Evolutionary conservation across 2,888 invertebrate species (phyloP).

Genomic region (Trichopria drosophilae): DNA sequence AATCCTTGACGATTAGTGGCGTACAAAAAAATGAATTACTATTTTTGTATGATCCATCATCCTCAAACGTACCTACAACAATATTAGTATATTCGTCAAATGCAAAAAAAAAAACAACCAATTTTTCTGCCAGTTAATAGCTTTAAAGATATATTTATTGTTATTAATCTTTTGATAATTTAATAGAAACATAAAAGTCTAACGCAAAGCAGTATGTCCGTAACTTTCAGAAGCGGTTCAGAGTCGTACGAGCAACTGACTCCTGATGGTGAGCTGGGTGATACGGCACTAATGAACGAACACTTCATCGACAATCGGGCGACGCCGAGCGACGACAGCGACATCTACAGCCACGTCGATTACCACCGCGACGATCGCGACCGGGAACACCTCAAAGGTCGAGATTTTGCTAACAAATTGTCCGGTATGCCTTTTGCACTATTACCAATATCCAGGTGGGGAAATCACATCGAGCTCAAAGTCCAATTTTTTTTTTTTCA

Average conservation of each 20-base stretch:
- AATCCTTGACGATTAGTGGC: too few relatives aligned
- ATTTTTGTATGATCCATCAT: too few relatives aligned
- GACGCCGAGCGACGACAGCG: constrained; percentile 69
- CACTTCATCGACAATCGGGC: constrained; percentile 55
- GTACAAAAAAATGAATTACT: too few relatives aligned
- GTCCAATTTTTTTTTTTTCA: too few relatives aligned
- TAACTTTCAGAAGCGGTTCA: constrained; percentile 60
- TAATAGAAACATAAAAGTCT: constrained; percentile 45
- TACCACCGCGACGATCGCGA: constrained; percentile 65
- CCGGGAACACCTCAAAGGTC: constrained; percentile 47
- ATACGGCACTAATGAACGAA: constrained; percentile 51
- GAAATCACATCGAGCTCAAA: too few relatives aligned
- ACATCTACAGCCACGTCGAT: constrained; percentile 68
- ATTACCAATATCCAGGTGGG: too few relatives aligned
- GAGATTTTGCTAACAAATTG: constrained; percentile 52
- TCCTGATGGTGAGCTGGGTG: constrained; percentile 58
- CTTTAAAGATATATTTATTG: constrained; percentile 1
- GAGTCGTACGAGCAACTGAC: constrained; percentile 66
- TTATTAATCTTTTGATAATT: constrained; percentile 3
- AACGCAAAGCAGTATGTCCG: constrained; percentile 58
- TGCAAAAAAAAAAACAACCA: too few relatives aligned
- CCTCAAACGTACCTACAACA: too few relatives aligned
- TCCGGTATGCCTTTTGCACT: constrained; percentile 44
- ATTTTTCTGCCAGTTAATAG: too few relatives aligned
- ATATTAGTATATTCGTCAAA: too few relatives aligned